These are phyloP conservation scores for Hippotragus niger DNA, from an alignment of 2,113 vertebrate species.

Conservation along the genomic window DNA sequence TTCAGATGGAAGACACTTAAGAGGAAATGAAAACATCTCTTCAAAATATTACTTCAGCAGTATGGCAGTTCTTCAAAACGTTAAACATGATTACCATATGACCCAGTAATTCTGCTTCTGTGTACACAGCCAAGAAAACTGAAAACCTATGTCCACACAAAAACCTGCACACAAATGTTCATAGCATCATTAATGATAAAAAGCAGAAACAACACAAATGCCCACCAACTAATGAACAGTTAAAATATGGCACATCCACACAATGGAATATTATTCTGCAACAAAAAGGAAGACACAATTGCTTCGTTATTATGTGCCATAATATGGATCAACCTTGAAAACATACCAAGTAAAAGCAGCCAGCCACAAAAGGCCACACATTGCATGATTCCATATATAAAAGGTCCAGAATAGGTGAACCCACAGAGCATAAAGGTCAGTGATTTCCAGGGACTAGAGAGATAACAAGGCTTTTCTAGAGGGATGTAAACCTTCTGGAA, in stretches of 20 bases:
- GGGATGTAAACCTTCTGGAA: background rate
- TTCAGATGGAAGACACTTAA: conserved; percentile 95
- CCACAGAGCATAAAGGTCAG: background rate
- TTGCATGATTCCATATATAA: background rate
- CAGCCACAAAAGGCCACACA: background rate
- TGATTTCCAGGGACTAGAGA: background rate
- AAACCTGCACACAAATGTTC: background rate
- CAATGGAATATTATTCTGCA: background rate
- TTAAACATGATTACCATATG: background rate
- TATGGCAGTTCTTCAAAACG: background rate
- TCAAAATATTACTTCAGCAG: conserved; percentile 13
- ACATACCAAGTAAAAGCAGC: background rate
- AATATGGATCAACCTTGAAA: background rate
- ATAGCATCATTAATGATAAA: background rate
- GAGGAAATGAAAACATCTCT: conserved; percentile 33
- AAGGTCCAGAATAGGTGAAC: background rate
- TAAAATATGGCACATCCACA: background rate
- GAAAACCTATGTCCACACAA: background rate
- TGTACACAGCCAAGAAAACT: background rate
- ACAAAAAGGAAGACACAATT: background rate
- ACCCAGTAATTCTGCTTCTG: background rate
- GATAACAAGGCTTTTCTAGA: background rate
- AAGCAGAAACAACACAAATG: background rate
- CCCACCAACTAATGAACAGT: background rate
- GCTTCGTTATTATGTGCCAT: background rate